Base-by-base conservation (phyloP, 92 coral and sea anemone genomes). In the Zoanthus sansibaricus region DNA sequence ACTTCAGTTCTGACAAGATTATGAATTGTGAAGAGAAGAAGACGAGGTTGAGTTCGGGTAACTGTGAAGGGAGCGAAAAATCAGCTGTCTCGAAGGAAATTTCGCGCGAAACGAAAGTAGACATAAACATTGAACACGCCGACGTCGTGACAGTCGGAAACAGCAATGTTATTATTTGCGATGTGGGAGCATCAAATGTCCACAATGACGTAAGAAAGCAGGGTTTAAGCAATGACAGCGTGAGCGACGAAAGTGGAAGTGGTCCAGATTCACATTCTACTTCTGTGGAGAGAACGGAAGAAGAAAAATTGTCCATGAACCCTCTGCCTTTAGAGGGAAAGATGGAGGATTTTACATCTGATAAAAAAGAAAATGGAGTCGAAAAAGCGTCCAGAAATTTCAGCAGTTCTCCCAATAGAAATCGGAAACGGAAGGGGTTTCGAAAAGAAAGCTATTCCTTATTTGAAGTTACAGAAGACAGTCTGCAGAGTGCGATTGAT, bases 61-160 rank as follows among this genome's bases (percentile, higher is more conserved):
- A 80, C 14, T 66, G 42, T 7, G 18, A 44, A 79, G 20, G 14
- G 3, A 13, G 14, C 25, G 12, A 62, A 64, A 13, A 46, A 80
- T 18, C 85, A 79, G 84, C 72, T 79, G 84, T 79, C 64, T 12
- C 51, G 64, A 47, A 25, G 4, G 61, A 76, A 10, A 15, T 62
- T 79, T 62, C 58, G 58, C 62, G 75, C 75, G 75, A 66, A 67
- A 6, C 25, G 7, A 20, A 3, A 2, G 0, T 46, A 16, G 25
- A 69, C 10, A 46, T 79, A 18, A 79, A 79, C 44, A 79, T 79
- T 64, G 13, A 18, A 15, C 14, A n/a, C 10, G 61, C 73, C 3
- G 42, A 64, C 13, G 61, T 20, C 7, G 61, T 80, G 20, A 80
- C n/a, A 15, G 25, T 47, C 21, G 85, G 85, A 18, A n/a, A 64